Conservation (phyloP, 2,113 vertebrate genomes). For the Tapirus terrestris region DNA sequence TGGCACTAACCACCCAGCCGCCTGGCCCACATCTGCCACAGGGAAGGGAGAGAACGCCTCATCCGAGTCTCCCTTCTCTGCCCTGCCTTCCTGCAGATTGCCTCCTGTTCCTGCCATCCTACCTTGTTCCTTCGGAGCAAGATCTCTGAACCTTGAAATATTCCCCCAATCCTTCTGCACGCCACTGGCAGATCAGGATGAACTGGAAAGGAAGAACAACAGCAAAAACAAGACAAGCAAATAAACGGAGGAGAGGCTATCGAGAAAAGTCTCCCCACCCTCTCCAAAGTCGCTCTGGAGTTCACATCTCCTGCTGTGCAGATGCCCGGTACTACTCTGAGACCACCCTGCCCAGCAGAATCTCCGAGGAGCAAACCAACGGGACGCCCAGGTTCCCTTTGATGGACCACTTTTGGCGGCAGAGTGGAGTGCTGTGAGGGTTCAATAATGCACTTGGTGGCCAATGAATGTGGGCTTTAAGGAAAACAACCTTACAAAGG, state of each 20-base stretch:
- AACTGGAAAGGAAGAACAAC: neutral
- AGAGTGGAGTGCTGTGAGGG: neutral
- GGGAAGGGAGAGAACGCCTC: neutral
- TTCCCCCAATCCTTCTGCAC: neutral
- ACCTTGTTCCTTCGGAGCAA: rapidly evolving
- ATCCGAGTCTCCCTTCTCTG: neutral
- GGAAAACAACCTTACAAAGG: neutral
- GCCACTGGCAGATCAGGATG: neutral
- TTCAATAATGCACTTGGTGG: neutral
- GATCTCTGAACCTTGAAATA: neutral
- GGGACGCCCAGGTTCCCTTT: neutral
- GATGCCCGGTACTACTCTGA: rapidly evolving
- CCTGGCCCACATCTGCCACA: neutral
- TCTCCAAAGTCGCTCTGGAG: neutral
- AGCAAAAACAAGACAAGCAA: neutral
- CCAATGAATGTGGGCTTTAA: neutral
- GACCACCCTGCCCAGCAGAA: neutral
- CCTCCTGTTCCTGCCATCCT: neutral
- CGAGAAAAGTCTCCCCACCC: neutral
- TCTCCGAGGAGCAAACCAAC: rapidly evolving
- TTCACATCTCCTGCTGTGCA: neutral
- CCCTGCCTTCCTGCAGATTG: neutral
- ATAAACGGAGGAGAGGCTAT: neutral
- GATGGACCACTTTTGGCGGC: neutral
- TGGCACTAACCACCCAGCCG: too few species aligned